Conservation (phyloP, 1,140 invertebrate species). For the Lepidurus couesii region DNA sequence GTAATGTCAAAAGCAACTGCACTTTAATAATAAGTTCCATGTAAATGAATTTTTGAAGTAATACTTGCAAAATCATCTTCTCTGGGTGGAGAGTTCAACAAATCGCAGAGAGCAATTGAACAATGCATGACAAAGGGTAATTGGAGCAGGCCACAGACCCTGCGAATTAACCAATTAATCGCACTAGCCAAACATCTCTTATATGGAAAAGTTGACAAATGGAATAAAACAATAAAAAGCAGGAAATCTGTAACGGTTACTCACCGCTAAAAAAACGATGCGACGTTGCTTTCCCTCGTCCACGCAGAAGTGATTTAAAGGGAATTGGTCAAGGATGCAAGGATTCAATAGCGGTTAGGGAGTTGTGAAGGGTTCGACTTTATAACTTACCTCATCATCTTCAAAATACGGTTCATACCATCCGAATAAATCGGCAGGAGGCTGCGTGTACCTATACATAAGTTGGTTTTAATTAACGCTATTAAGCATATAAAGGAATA, state of each 20-base stretch:
- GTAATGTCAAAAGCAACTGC: background rate
- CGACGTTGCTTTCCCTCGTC: slow-evolving; percentile 20
- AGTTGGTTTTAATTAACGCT: background rate
- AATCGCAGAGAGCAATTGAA: slow-evolving; percentile 13
- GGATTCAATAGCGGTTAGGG: background rate
- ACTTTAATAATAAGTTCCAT: background rate
- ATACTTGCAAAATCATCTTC: slow-evolving; percentile 20
- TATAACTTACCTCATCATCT: slow-evolving; percentile 72
- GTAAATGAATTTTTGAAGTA: slow-evolving; percentile 16
- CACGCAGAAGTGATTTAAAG: slow-evolving; percentile 18
- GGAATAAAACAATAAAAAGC: background rate
- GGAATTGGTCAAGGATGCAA: background rate
- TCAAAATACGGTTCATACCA: slow-evolving; percentile 97
- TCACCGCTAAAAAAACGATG: slow-evolving; percentile 15
- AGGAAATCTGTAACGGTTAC: background rate
- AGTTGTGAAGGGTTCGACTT: background rate
- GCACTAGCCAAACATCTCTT: background rate
- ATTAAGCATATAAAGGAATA: background rate
- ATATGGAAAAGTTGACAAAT: background rate
- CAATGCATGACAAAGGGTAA: slow-evolving; percentile 22
- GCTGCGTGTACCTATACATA: slow-evolving; percentile 81
- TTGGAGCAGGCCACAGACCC: slow-evolving; percentile 17
- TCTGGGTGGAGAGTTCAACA: slow-evolving; percentile 18
- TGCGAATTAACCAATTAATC: slow-evolving; percentile 3
- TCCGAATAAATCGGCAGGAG: slow-evolving; percentile 86